Base-by-base conservation (phyloP, 2,888 invertebrate genomes). In the Eustalomyia histrio region DNA sequence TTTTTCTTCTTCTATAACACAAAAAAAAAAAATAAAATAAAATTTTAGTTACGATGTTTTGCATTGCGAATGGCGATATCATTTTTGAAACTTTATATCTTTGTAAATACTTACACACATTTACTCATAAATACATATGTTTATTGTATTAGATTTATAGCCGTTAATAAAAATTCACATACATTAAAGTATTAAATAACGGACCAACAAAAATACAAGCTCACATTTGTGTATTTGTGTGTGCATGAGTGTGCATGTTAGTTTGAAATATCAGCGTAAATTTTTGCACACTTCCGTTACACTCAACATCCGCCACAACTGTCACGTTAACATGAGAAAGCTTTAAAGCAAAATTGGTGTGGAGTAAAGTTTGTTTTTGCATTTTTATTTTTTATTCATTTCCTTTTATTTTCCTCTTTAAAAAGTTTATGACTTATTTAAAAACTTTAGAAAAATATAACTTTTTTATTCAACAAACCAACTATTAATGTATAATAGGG, bases 251-350 rank as follows among this genome's bases (percentile, higher is more conserved):
- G 16, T 52, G 17, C n/a, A 7, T 29, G 12, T 29, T 35, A 33
- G 43, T 61, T 63, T 35, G 6, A n/a, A 47, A 55, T 21, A 72
- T 68, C 72, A 63, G 68, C 39, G 24, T 35, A 57, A 61, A 64
- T 63, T 6, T 73, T 81, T 65, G 58, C 64, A 73, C 58, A 76
- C 33, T 74, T 81, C 78, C 74, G 69, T 53, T 68, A 47, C 43
- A 65, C 21, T 69, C 29, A 60, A 33, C 64, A 55, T 82, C 81
- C 81, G 61, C 57, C 80, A 69, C 68, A 80, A 61, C 63, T 71
- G 69, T 69, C 69, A 71, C 52, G 47, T 47, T 29, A 33, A 60
- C 76, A 72, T 63, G 29, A 60, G 71, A 76, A 72, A 39, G 65
- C 71, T 55, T 61, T 43, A 64, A 55, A 60, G 52, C 43, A 64